Base-by-base conservation (phyloP, 2,797 vertebrate genomes). In the Halcyon badia region DNA sequence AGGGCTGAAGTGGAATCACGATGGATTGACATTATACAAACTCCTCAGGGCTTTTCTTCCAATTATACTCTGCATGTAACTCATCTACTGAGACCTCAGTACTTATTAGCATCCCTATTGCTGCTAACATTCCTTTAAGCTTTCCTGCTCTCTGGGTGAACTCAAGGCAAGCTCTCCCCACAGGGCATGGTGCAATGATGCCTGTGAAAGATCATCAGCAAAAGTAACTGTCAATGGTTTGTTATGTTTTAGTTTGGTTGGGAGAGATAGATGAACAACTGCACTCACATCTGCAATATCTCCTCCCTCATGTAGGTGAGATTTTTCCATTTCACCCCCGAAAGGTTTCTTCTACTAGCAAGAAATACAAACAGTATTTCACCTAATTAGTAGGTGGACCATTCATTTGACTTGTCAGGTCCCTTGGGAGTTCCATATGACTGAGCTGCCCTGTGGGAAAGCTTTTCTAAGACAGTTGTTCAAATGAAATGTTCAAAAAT, bases 321-420 rank as follows among this genome's bases (percentile, higher is more conserved):
- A 48, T 39, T 37, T 69, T 77, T 62, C 49, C 35, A 35, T 58
- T 39, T 64, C 73, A 31, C 17, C 21, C 44, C 11, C 30, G 17
- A 65, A 52, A 71, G 9, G 6, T 37, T 93, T 84, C 46, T 89
- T 37, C 21, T 72, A 31, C 35, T n/a, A 65, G 25, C 35, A 77
- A 35, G 42, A 80, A 72, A 80, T 66, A 56, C 49, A 79, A 25
- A 61, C 60, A 87, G n/a, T 28, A 52, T 91, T 66, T n/a, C 54
- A 33, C 6, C 37, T 64, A 90, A 87, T 89, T 95, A 96, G 76
- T 30, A 89, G 91, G 62, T 44, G n/a, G 66, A 52, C 60, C 89
- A 65, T 87, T 92, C 72, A 64, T 94, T 87, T 95, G 73, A 76
- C 46, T 92, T 92, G n/a, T 46, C 64, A 87, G 49, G 77, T 62